These are phyloP conservation scores for Apoderus coryli DNA, from an alignment of 2,888 invertebrate genomes.

Conservation along the genomic window DNA sequence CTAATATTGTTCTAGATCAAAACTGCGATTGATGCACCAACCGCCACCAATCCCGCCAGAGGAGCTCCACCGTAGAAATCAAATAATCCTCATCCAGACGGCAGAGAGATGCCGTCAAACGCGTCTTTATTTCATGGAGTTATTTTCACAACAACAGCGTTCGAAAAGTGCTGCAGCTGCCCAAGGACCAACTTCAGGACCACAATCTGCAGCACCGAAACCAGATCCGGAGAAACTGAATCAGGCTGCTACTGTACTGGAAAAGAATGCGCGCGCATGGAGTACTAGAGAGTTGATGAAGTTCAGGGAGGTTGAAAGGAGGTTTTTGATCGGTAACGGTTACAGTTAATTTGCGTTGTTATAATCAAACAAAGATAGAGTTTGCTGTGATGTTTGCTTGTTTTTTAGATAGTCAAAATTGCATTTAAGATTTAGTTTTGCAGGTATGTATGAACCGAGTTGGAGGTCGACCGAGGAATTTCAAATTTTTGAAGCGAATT, in stretches of 20 bases:
- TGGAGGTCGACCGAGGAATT: conserved; percentile 35
- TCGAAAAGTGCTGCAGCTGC: conserved; percentile 13
- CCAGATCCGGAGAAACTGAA: conserved; percentile 13
- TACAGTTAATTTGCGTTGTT: background rate
- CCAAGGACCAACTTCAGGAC: background rate
- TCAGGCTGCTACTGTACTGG: conserved; percentile 29
- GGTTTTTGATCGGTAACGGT: conserved; percentile 33
- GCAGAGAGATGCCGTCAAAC: conserved; percentile 35
- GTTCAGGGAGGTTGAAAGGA: conserved; percentile 31
- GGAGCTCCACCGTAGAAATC: background rate
- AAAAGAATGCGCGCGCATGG: conserved; percentile 35
- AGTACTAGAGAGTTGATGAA: conserved; percentile 32
- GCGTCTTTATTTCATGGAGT: conserved; percentile 25
- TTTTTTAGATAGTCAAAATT: too few relatives aligned
- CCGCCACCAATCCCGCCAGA: too few relatives aligned
- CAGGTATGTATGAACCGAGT: conserved; percentile 41
- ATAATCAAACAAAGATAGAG: too few relatives aligned
- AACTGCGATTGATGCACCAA: too few relatives aligned
- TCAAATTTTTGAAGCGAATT: conserved; percentile 34
- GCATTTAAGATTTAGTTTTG: too few relatives aligned
- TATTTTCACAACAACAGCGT: conserved; percentile 6
- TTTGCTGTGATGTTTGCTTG: too few relatives aligned
- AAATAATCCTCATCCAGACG: conserved; percentile 31
- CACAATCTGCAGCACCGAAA: conserved; percentile 6
- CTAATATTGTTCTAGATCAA: too few relatives aligned